phyloP scores from a whole-genome alignment of 1,140 invertebrate genomes.

The Rhagoletis pomonella region DNA sequence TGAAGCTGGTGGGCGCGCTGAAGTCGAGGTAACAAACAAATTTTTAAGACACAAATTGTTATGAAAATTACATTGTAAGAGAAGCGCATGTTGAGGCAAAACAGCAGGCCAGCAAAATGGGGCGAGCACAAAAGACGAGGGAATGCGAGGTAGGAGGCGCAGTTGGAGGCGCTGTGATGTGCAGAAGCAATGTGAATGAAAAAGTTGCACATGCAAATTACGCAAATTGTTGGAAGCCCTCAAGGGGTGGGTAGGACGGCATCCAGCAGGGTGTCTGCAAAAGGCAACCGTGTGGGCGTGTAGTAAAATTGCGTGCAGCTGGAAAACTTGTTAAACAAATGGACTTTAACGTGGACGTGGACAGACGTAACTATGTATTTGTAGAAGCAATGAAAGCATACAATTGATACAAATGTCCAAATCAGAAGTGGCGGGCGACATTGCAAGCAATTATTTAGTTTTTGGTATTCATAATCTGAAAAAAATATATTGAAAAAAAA shows the following conservation, averaged over 20 bases:
- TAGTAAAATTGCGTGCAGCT: not conserved
- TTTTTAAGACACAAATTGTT: slow-evolving; percentile 42
- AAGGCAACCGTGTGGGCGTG: not conserved
- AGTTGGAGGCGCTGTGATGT: too few relatives aligned
- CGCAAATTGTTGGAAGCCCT: not conserved
- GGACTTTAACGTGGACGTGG: not conserved
- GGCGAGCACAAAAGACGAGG: not conserved
- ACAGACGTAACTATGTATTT: too few relatives aligned
- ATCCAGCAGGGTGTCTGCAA: not conserved
- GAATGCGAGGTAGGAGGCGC: not conserved
- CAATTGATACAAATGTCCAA: too few relatives aligned
- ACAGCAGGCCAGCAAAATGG: not conserved
- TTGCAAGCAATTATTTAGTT: too few relatives aligned
- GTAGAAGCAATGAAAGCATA: too few relatives aligned
- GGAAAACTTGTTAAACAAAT: not conserved
- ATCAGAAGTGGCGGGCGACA: too few relatives aligned
- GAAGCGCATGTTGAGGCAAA: not conserved
- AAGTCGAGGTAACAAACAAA: slow-evolving; percentile 24
- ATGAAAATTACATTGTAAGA: slow-evolving; percentile 7
- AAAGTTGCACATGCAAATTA: slow-evolving; percentile 21
- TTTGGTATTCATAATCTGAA: too few relatives aligned
- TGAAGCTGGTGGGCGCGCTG: not conserved
- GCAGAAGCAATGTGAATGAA: not conserved
- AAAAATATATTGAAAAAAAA: too few relatives aligned
- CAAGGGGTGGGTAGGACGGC: not conserved